Evolutionary conservation across 2,888 invertebrate genomes (phyloP), one percentile per base, ranked within the genome.

Genomic region (Synergus laeviventris): DNA sequence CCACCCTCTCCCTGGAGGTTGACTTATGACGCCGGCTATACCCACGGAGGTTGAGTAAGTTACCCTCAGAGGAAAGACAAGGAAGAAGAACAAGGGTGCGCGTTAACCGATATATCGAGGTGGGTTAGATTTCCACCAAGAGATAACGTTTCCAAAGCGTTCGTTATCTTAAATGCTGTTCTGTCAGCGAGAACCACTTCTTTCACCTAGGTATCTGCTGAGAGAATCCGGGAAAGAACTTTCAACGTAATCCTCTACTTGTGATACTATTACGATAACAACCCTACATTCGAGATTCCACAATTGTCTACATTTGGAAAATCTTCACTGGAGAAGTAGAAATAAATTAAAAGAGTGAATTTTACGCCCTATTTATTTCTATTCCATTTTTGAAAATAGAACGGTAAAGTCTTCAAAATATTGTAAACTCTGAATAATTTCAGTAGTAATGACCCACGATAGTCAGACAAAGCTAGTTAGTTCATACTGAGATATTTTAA

Each of bases 1-100:
- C 83, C 86, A 82, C 83, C 85, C 85, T 84, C 84, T 82, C 81
- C 83, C 81, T 75, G 81, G 81, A 83, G 83, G 83, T 87, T 87
- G 87, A 89, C 87, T 89, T 89, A 87, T 85, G 87, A 87, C 84
- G 79, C 79, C 81, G 79, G 75, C 83, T 82, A 75, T 79, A 78
- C 82, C 80, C 76, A 80, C 54, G 78, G 81, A 81, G 83, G 82
- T 79, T 81, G 85, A 84, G 85, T 85, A 83, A 86, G 84, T 87
- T 84, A 85, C 84, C 78, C 76, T 81, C 80, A 79, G 76, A 77
- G 81, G 75, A 77, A 82, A 61, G 81, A 77, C 76, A 78, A 73
- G 45, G 62, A 73, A 73, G 77, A 49, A 75, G 73, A 75, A 42
- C 79, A 56, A 75, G 81, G 79, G 77, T 76, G 77, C 70, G 75